Evolutionary conservation across 2,888 invertebrate species (phyloP).

Genomic region (Cephalotes varians): DNA sequence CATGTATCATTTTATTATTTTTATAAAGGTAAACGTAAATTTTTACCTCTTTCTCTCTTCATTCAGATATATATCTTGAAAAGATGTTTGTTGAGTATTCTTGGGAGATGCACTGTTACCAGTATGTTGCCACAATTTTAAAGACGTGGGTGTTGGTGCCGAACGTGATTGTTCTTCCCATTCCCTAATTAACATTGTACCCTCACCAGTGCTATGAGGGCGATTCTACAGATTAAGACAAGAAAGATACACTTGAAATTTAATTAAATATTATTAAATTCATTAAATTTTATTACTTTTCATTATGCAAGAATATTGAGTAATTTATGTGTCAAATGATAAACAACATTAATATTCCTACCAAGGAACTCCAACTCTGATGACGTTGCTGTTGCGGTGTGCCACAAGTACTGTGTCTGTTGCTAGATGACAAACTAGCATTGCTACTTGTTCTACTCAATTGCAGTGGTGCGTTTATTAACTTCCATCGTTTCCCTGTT

Average conservation of each 20-base stretch:
- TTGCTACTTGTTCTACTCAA: constrained; percentile 94
- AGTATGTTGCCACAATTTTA: constrained; percentile 85
- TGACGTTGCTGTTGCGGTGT: constrained; percentile 87
- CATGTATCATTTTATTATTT: background rate
- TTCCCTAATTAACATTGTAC: constrained; percentile 88
- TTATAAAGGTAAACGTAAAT: constrained; percentile 5
- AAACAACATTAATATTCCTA: constrained; percentile 71
- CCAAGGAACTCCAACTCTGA: constrained; percentile 90
- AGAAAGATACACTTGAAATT: background rate
- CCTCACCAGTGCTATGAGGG: constrained; percentile 87
- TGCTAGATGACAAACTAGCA: constrained; percentile 88
- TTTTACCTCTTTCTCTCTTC: constrained; percentile 80
- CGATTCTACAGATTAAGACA: constrained; percentile 83
- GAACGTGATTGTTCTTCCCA: constrained; percentile 92
- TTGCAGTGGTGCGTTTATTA: constrained; percentile 93
- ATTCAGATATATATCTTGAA: constrained; percentile 79
- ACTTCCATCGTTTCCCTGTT: constrained; percentile 95
- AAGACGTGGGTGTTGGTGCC: constrained; percentile 90
- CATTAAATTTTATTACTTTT: background rate
- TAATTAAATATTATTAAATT: background rate
- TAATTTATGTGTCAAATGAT: background rate
- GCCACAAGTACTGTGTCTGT: constrained; percentile 83
- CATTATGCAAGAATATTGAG: background rate
- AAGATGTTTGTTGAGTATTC: constrained; percentile 80
- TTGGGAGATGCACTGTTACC: constrained; percentile 74